These are phyloP conservation scores for Ceratotherium simum DNA, from an alignment of 2,113 vertebrate species.

Conservation along the genomic window DNA sequence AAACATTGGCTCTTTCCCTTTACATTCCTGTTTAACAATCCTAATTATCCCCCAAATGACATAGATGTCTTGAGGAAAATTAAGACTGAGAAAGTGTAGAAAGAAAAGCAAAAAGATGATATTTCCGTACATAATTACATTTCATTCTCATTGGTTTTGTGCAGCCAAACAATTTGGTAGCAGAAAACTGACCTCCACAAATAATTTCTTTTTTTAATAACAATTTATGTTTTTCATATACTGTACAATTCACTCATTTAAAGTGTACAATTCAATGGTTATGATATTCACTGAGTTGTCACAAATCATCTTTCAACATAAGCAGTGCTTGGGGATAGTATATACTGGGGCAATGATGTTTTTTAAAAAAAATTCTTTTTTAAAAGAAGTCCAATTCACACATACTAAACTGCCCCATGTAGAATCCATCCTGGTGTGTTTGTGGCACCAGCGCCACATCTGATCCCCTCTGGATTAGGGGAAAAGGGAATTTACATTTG, in stretches of 20 bases:
- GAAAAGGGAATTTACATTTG: not conserved
- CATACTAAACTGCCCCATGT: not conserved
- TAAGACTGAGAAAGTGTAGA: not conserved
- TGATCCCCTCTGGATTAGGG: not conserved
- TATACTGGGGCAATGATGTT: not conserved
- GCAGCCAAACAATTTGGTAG: not conserved
- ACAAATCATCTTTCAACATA: not conserved
- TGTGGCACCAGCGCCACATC: not conserved
- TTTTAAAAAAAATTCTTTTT: not conserved
- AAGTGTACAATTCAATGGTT: not conserved
- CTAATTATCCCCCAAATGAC: not conserved
- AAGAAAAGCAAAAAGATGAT: not conserved
- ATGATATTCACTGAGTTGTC: not conserved
- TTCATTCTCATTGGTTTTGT: conserved; percentile 1
- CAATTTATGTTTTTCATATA: not conserved
- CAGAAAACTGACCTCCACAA: conserved; percentile 14
- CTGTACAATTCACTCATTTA: not conserved
- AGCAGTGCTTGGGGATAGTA: not conserved
- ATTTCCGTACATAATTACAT: not conserved
- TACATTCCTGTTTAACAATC: not conserved
- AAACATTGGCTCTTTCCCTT: not conserved
- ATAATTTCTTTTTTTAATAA: not conserved
- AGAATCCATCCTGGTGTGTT: not conserved
- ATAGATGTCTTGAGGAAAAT: not conserved
- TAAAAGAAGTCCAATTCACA: not conserved